These are phyloP conservation scores for Etheostoma perlongum DNA, from an alignment of 2,797 vertebrate species.

Conservation along the genomic window DNA sequence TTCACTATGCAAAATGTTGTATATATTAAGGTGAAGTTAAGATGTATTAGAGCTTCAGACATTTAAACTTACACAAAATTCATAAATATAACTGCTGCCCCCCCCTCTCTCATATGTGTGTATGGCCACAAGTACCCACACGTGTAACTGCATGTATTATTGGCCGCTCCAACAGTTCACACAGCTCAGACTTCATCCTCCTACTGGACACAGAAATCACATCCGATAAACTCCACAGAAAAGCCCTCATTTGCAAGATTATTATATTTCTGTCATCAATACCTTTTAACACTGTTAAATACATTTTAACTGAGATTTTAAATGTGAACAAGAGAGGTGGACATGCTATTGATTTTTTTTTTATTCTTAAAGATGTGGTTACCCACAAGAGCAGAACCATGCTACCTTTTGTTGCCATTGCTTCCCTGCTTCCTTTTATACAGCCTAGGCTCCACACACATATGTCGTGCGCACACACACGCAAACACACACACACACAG, in stretches of 20 bases:
- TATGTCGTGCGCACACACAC: conserved; percentile 69
- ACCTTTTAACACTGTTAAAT: not conserved
- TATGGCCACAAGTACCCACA: conserved; percentile 55
- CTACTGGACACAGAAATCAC: conserved; percentile 27
- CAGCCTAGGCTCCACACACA: conserved; percentile 41
- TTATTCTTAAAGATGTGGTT: conserved; percentile 1
- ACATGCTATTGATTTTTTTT: conserved; percentile 29
- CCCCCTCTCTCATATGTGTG: conserved; percentile 27
- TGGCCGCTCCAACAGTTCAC: conserved; percentile 52
- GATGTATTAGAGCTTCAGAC: not conserved
- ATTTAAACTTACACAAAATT: not conserved
- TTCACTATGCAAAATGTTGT: not conserved
- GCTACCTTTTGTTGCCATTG: conserved; percentile 84
- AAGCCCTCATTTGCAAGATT: not conserved
- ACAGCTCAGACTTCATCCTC: conserved; percentile 40
- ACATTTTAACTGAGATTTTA: not conserved
- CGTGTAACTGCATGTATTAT: conserved; percentile 61
- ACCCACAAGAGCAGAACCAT: conserved; percentile 46
- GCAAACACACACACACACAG: conserved; percentile 4
- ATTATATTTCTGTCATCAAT: not conserved
- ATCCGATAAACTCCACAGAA: conserved; percentile 17
- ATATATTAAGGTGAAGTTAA: not conserved
- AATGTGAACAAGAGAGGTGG: not conserved
- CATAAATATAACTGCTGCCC: conserved; percentile 7
- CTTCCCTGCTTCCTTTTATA: conserved; percentile 57